Evolutionary conservation across 2,113 vertebrate species (phyloP).

Genomic region (Eptatretus burgeri): DNA sequence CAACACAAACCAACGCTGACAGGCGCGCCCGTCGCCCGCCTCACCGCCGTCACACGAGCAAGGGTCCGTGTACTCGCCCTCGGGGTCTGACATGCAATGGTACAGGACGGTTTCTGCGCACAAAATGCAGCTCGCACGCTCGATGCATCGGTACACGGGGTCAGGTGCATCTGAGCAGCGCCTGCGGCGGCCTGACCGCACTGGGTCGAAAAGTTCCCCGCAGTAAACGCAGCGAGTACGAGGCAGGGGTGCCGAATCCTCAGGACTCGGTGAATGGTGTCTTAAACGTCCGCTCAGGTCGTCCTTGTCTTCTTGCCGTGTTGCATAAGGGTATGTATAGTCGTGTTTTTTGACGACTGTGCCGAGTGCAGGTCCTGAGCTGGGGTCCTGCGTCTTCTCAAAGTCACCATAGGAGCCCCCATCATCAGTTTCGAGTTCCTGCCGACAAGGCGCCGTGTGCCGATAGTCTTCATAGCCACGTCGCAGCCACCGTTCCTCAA

Average conservation of each 20-base stretch:
- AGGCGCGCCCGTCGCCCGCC: constrained; percentile 56
- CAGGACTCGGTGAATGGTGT: constrained; percentile 22
- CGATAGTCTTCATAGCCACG: constrained; percentile 76
- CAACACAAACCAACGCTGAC: constrained; percentile 79
- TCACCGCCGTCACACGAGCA: constrained; percentile 44
- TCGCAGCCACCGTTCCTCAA: constrained; percentile 59
- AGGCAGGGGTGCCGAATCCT: background rate
- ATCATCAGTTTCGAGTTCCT: constrained; percentile 37
- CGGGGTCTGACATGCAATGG: constrained; percentile 97
- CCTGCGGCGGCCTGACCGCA: constrained; percentile 47
- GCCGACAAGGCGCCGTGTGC: constrained; percentile 47
- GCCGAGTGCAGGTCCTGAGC: constrained; percentile 65
- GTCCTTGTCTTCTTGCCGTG: constrained; percentile 33
- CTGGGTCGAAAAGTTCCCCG: constrained; percentile 54
- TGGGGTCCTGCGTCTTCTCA: constrained; percentile 47
- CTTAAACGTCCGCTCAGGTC: constrained; percentile 45
- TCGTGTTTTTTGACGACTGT: constrained; percentile 56
- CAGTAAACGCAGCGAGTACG: constrained; percentile 63
- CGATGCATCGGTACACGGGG: constrained; percentile 46
- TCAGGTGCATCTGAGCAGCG: constrained; percentile 71
- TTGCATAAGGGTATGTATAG: constrained; percentile 51
- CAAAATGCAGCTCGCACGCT: constrained; percentile 83
- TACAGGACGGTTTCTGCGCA: constrained; percentile 93
- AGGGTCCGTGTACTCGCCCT: constrained; percentile 88
- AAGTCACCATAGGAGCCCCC: constrained; percentile 60